These are phyloP conservation scores for Geococcyx californianus DNA, from an alignment of 2,113 vertebrate species.

Conservation along the genomic window DNA sequence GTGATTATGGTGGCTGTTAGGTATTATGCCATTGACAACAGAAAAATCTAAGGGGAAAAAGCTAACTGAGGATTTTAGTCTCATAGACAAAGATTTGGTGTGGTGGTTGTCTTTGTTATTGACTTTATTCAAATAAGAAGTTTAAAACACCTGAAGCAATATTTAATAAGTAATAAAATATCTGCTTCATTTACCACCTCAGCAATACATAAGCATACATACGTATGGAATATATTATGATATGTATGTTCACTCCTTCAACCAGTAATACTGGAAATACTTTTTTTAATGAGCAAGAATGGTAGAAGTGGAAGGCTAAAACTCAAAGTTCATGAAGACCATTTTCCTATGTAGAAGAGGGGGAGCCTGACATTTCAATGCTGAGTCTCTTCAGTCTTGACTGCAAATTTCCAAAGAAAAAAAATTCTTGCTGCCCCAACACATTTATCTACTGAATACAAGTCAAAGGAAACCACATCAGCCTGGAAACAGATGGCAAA, in stretches of 20 bases:
- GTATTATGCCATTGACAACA: background rate
- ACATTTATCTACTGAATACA: background rate
- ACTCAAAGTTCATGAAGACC: background rate
- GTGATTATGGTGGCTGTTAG: background rate
- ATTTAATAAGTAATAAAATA: background rate
- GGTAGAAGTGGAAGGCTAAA: background rate
- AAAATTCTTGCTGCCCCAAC: rapidly evolving
- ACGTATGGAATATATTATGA: background rate
- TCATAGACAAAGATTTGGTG: background rate
- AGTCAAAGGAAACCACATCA: background rate
- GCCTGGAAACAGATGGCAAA: background rate
- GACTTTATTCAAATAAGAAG: background rate
- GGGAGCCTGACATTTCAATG: background rate
- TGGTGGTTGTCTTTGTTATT: background rate
- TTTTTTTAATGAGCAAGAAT: background rate
- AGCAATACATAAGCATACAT: background rate
- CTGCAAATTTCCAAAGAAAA: background rate
- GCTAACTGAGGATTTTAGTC: background rate
- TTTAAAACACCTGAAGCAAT: background rate
- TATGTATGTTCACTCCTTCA: background rate
- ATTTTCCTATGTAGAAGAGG: rapidly evolving
- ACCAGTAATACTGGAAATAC: background rate
- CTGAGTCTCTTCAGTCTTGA: rapidly evolving
- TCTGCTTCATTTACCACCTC: background rate
- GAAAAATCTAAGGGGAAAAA: background rate